These are phyloP conservation scores for Microtus richardsoni DNA, from an alignment of 2,113 vertebrate species.

Conservation along the genomic window DNA sequence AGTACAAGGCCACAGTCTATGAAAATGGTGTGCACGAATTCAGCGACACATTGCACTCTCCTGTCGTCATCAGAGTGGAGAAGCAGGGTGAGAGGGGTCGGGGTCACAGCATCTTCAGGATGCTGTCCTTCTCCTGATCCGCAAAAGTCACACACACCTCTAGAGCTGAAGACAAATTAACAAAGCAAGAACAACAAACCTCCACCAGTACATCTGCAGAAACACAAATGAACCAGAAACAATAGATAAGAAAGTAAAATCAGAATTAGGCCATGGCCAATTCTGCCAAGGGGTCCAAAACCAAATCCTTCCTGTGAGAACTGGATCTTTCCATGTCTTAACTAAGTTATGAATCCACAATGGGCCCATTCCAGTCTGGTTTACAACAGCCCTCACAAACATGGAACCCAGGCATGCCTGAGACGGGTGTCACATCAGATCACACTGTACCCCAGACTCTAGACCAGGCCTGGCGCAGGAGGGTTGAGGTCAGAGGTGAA, in stretches of 20 bases:
- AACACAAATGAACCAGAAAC: not conserved
- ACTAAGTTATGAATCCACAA: not conserved
- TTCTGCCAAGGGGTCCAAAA: not conserved
- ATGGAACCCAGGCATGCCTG: not conserved
- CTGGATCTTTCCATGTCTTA: not conserved
- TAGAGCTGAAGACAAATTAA: not conserved
- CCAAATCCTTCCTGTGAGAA: not conserved
- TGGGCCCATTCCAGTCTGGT: not conserved
- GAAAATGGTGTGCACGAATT: rapidly evolving
- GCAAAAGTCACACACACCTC: not conserved
- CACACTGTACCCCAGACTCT: not conserved
- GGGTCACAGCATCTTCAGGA: not conserved
- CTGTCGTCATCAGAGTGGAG: not conserved
- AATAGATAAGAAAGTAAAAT: not conserved
- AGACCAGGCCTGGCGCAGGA: rapidly evolving
- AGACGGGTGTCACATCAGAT: not conserved
- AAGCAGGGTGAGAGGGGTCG: rapidly evolving
- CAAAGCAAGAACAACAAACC: not conserved
- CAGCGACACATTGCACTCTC: rapidly evolving
- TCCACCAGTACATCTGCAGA: not conserved
- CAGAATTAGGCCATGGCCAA: not conserved
- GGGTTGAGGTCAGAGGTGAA: no score
- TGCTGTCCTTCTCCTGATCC: not conserved
- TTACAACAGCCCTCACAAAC: not conserved
- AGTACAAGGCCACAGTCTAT: rapidly evolving